Conservation (phyloP, 2,888 invertebrate genomes). For the Sussaba pulchella region DNA sequence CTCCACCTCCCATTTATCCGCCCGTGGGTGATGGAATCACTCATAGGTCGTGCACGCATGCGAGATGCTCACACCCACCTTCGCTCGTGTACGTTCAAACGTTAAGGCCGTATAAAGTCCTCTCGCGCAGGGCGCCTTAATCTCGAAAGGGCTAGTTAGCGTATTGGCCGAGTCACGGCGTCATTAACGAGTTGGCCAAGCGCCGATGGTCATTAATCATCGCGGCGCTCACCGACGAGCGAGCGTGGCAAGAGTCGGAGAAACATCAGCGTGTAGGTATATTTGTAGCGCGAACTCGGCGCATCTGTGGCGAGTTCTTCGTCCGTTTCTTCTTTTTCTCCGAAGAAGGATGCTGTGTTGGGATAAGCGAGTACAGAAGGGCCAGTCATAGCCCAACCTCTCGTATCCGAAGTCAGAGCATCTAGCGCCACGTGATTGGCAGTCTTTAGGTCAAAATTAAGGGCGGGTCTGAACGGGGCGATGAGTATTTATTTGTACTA, state of each 20-base stretch:
- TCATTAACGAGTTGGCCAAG: constrained; percentile 79
- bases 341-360: too few species aligned
- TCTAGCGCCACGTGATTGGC: too few species aligned
- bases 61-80: constrained; percentile 22
- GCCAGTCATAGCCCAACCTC: too few species aligned
- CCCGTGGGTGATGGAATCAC: constrained; percentile 46
- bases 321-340: constrained; percentile 47
- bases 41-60: constrained; percentile 7
- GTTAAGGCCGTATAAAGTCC: constrained; percentile 54
- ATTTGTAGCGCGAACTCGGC: constrained; percentile 63
- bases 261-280: too few species aligned
- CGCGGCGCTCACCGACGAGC: constrained; percentile 61
- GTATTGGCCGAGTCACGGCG: constrained; percentile 82
- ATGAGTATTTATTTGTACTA: too few species aligned
- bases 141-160: constrained; percentile 80
- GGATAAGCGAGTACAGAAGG: too few species aligned
- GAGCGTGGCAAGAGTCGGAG: not conserved
- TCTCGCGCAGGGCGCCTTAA: constrained; percentile 56
- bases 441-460: too few species aligned
- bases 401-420: too few species aligned
- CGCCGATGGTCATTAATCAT: constrained; percentile 83
- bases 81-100: not conserved
- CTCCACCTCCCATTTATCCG: not conserved
- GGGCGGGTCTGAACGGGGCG: too few species aligned
- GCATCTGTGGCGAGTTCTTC: constrained; percentile 54